These are phyloP conservation scores for Plodia interpunctella DNA, from an alignment of 1,140 invertebrate species.

Conservation along the genomic window DNA sequence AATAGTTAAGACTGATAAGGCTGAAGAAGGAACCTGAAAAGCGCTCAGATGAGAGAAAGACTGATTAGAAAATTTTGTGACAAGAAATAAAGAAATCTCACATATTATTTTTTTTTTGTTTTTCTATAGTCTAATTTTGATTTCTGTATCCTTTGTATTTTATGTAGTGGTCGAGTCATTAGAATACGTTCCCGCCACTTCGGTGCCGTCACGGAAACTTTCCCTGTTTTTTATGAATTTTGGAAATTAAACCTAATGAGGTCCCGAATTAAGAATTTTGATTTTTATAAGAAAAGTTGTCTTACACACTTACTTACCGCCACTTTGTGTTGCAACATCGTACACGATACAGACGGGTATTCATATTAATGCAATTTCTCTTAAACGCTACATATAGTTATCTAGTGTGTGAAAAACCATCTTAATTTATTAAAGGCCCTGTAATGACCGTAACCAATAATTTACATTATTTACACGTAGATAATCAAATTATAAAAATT, in stretches of 20 bases:
- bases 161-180: conserved; percentile 13
- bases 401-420: not conserved
- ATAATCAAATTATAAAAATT: conserved; percentile 26
- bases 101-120: too few species aligned
- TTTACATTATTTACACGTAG: conserved; percentile 29
- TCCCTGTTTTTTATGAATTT: not conserved
- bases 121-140: not conserved
- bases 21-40: too few species aligned
- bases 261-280: not conserved
- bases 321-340: conserved; percentile 71
- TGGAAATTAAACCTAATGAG: not conserved
- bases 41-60: too few species aligned
- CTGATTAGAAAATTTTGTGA: too few species aligned
- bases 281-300: not conserved
- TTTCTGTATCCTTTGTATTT: not conserved
- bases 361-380: conserved; percentile 76
- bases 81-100: too few species aligned
- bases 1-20: too few species aligned
- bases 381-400: conserved; percentile 55
- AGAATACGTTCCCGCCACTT: conserved; percentile 13
- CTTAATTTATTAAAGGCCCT: not conserved
- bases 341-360: conserved; percentile 73
- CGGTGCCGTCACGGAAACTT: conserved; percentile 1
- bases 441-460: not conserved
- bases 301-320: too few species aligned